Base-by-base conservation (phyloP, 2,888 invertebrate genomes). In the Lutraria lutraria region DNA sequence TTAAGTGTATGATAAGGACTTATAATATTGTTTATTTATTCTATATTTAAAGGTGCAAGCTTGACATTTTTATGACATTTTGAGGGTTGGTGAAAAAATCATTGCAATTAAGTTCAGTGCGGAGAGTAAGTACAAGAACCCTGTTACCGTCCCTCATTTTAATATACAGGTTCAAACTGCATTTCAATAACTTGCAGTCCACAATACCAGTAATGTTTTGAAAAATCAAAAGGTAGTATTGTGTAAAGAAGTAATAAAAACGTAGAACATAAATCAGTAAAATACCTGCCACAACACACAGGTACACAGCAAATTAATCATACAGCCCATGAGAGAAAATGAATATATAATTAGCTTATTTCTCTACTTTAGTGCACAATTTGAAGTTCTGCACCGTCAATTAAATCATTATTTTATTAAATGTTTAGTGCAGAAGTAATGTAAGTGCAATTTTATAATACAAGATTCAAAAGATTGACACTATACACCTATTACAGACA, bases 51-150 rank as follows among this genome's bases (percentile, higher is more conserved):
- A 34, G 76, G 76, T 76, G 76, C 76, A 76, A 43, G 76, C 31
- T 31, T 76, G 76, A 76, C 76, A 76, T 76, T 76, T 76, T 76
- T 76, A 76, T 31, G 76, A 76, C 76, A 76, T 76, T 25, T 43
- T 43, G 43, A 43, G 43, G 43, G 43, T 43, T 43, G 43, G 43
- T 43, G 8, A 2, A 43, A 43, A 43, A 43, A 43, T 8, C 43
- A 43, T 43, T 43, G 43, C 43, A 43, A 43, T 43, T 43, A 8
- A 43, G 8, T 43, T 43, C 43, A 43, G 43, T 43, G 8, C 2
- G 8, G 43, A 43, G n/a, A 43, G 43, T 43, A 2, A 43, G 43
- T 43, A 43, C 2, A 43, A 43, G 43, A 43, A 8, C 8, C 43
- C 8, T 43, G 43, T 43, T 2, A 4, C 43, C 43, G 43, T 2